phyloP scores from a whole-genome alignment of 2,113 vertebrate species.

The Corythoichthys intestinalis region DNA sequence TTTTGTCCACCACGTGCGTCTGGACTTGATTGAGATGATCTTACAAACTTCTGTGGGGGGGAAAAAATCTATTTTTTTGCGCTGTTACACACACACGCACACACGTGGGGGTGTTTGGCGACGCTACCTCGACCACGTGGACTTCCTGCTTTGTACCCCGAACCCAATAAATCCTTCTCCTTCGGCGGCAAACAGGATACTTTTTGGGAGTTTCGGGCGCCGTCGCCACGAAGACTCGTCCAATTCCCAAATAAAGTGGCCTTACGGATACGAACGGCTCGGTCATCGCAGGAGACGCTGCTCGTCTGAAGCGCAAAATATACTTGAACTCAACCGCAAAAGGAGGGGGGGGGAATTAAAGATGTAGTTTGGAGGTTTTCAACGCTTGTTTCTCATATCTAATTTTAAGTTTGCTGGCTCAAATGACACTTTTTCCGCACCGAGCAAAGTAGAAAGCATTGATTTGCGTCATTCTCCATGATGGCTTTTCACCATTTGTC shows the following conservation, averaged over 20 bases:
- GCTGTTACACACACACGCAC: slow-evolving; percentile 39
- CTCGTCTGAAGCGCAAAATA: slow-evolving; percentile 59
- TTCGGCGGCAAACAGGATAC: slow-evolving; percentile 60
- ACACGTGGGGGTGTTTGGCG: slow-evolving; percentile 49
- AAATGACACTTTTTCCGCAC: neutral
- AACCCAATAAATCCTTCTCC: slow-evolving; percentile 17
- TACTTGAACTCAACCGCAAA: slow-evolving; percentile 64
- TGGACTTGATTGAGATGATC: slow-evolving; percentile 60
- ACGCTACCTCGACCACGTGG: slow-evolving; percentile 87
- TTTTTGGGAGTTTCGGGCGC: slow-evolving; percentile 75
- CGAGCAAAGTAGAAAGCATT: neutral
- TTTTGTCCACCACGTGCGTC: slow-evolving; percentile 70
- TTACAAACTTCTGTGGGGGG: slow-evolving; percentile 62
- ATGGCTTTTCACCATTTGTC: neutral
- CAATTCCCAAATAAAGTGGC: slow-evolving; percentile 91
- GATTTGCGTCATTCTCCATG: neutral
- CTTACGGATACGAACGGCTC: slow-evolving; percentile 83
- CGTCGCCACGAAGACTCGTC: slow-evolving; percentile 36
- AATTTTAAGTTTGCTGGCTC: slow-evolving; percentile 38
- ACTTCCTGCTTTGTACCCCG: slow-evolving; percentile 61
- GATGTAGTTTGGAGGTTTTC: slow-evolving; percentile 76
- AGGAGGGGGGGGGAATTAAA: slow-evolving; percentile 36
- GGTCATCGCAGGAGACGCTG: slow-evolving; percentile 73
- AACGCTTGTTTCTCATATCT: slow-evolving; percentile 49
- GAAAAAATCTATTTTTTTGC: slow-evolving; percentile 59